phyloP scores from a whole-genome alignment of 2,113 vertebrate genomes.

The Nannobrachium achirus region DNA sequence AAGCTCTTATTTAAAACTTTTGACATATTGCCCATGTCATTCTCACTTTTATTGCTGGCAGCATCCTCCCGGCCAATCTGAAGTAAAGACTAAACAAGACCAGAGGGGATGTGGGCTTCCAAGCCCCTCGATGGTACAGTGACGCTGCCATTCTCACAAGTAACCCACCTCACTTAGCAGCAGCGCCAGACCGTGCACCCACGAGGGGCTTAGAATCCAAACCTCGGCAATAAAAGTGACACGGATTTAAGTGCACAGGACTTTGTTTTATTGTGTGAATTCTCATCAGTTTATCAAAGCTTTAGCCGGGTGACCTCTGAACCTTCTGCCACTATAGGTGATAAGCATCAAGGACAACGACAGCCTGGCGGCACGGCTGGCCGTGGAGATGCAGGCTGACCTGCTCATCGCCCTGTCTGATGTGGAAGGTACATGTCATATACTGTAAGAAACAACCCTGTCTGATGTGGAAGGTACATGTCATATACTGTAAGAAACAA shows the following conservation, averaged over 20 bases:
- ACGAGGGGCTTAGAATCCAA: background rate
- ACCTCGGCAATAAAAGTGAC: background rate
- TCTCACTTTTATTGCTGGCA: too few relatives aligned
- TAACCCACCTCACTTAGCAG: background rate
- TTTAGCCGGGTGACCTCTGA: conserved; percentile 1
- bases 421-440: conserved; percentile 91
- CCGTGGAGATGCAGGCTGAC: conserved; percentile 97
- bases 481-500: too few relatives aligned
- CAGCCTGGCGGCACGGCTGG: conserved; percentile 94
- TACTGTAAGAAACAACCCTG: too few relatives aligned
- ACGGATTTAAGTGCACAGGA: background rate
- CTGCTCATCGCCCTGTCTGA: conserved; percentile 95
- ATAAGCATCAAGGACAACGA: conserved; percentile 99
- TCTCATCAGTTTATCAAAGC: background rate
- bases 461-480: conserved; percentile 94
- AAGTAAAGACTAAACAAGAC: too few relatives aligned
- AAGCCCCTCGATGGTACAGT: too few relatives aligned
- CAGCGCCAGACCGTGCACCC: background rate
- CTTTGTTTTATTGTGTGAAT: background rate
- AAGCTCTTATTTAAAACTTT: too few relatives aligned
- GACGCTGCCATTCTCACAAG: too few relatives aligned
- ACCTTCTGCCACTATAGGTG: conserved; percentile 75
- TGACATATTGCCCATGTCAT: too few relatives aligned
- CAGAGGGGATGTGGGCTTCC: too few relatives aligned
- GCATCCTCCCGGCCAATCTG: too few relatives aligned